Percentiles rank a stretch among this genome's conserved stretches.
Evolutionary conservation across 2,113 vertebrate genomes (phyloP).

Genomic region (Cheilinus undulatus): DNA sequence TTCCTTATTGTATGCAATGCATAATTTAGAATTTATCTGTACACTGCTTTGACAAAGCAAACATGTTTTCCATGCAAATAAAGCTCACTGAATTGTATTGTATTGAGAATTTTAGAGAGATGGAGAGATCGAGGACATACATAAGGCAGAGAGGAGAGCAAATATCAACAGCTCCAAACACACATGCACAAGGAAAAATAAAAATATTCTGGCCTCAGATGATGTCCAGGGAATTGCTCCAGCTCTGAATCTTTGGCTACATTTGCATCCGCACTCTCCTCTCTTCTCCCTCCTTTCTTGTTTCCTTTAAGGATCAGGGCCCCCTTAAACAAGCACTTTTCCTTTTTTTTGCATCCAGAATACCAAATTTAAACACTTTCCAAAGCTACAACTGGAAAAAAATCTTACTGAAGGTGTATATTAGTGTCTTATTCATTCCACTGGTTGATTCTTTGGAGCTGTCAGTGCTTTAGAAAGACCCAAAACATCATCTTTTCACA

Average conservation of each 20-base stretch:
- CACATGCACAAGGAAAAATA: constrained; percentile 17
- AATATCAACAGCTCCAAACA: constrained; percentile 69
- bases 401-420: not conserved
- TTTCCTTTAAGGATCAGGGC: constrained; percentile 38
- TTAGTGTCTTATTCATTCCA: constrained; percentile 34
- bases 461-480: not conserved
- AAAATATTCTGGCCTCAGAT: constrained; percentile 39
- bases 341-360: constrained; percentile 26
- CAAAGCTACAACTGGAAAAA: constrained; percentile 7
- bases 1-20: too few species aligned
- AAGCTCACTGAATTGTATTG: too few species aligned
- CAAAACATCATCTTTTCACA: constrained; percentile 36
- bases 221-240: constrained; percentile 36
- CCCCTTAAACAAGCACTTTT: constrained; percentile 26
- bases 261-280: constrained; percentile 33
- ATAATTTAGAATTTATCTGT: too few species aligned
- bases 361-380: constrained; percentile 3
- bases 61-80: too few species aligned
- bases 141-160: constrained; percentile 65
- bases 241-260: constrained; percentile 21
- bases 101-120: constrained; percentile 4
- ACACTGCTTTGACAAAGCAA: too few species aligned
- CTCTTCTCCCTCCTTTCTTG: not conserved
- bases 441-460: constrained; percentile 44
- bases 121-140: constrained; percentile 46